Evolutionary conservation across 2,113 vertebrate species (phyloP).

Genomic region (Triplophysa dalaica): DNA sequence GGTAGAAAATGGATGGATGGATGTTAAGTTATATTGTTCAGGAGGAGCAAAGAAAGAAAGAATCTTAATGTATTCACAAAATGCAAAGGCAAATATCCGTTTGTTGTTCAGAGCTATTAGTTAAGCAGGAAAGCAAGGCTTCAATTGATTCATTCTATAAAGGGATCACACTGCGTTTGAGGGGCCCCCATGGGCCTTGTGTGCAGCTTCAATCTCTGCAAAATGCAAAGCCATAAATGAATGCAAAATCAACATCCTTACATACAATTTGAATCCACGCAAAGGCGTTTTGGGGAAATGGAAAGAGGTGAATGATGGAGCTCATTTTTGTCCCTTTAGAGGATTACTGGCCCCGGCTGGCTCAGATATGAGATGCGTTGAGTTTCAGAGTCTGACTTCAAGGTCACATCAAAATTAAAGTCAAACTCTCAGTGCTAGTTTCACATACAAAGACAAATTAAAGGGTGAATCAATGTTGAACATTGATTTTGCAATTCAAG

Average conservation of each 20-base stretch:
- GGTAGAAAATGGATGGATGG: no score
- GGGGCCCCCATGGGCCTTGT: slow-evolving; percentile 43
- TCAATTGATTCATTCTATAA: slow-evolving; percentile 24
- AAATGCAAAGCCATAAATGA: slow-evolving; percentile 25
- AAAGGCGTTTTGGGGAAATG: slow-evolving; percentile 11
- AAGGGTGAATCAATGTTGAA: background rate
- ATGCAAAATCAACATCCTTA: slow-evolving; percentile 21
- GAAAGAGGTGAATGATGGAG: background rate
- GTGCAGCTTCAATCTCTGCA: slow-evolving; percentile 45
- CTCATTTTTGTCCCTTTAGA: slow-evolving; percentile 27
- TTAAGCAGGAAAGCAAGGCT: slow-evolving; percentile 19
- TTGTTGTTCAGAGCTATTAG: slow-evolving; percentile 47
- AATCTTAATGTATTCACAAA: slow-evolving; percentile 35
- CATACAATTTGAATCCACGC: slow-evolving; percentile 6
- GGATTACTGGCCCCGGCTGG: slow-evolving; percentile 34
- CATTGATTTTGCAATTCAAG: background rate
- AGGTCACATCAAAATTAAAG: slow-evolving; percentile 32
- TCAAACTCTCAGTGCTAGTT: background rate
- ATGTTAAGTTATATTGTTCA: slow-evolving; percentile 12
- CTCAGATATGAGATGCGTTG: slow-evolving; percentile 7
- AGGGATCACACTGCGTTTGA: slow-evolving; percentile 42
- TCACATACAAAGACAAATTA: background rate
- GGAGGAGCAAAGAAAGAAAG: background rate
- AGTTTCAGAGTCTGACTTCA: slow-evolving; percentile 1
- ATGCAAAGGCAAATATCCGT: slow-evolving; percentile 29